Conservation (phyloP, 2,113 vertebrate genomes). For the Lophius piscatorius region DNA sequence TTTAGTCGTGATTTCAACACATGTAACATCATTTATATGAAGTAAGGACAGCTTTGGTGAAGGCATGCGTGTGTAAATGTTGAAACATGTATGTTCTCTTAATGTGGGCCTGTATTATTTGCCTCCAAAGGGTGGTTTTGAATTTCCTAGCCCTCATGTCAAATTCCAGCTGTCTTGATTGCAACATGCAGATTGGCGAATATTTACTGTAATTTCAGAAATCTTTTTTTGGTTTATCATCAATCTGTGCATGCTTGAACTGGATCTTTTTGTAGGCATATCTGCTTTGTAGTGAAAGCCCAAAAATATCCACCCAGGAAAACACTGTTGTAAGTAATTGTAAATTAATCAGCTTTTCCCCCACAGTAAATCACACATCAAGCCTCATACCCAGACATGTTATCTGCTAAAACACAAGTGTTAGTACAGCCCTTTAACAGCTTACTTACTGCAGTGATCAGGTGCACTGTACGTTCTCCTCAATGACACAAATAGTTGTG, state of each 20-base stretch:
- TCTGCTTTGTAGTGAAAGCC: too few species aligned
- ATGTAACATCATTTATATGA: too few species aligned
- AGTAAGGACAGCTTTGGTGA: too few species aligned
- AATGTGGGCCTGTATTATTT: conserved; percentile 35
- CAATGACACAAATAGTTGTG: too few species aligned
- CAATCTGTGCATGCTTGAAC: conserved; percentile 51
- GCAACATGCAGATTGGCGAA: conserved; percentile 67
- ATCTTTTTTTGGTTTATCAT: conserved; percentile 69
- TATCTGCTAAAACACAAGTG: background rate
- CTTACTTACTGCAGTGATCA: background rate
- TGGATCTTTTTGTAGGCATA: too few species aligned
- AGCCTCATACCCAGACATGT: too few species aligned
- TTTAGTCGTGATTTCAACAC: conserved; percentile 42
- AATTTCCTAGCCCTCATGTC: conserved; percentile 67
- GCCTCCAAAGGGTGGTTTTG: conserved; percentile 67
- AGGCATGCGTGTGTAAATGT: background rate
- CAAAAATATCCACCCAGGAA: background rate
- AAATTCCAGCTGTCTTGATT: conserved; percentile 63
- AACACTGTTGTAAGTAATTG: too few species aligned
- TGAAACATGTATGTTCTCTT: conserved; percentile 36
- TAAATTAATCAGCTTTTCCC: background rate
- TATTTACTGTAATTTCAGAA: conserved; percentile 75
- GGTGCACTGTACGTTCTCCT: too few species aligned
- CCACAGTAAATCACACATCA: background rate
- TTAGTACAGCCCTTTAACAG: background rate